Percentiles rank a stretch among this genome's conserved stretches.
These are phyloP conservation scores for Nanorana parkeri DNA, from an alignment of 2,113 vertebrate genomes.

Conservation along the genomic window DNA sequence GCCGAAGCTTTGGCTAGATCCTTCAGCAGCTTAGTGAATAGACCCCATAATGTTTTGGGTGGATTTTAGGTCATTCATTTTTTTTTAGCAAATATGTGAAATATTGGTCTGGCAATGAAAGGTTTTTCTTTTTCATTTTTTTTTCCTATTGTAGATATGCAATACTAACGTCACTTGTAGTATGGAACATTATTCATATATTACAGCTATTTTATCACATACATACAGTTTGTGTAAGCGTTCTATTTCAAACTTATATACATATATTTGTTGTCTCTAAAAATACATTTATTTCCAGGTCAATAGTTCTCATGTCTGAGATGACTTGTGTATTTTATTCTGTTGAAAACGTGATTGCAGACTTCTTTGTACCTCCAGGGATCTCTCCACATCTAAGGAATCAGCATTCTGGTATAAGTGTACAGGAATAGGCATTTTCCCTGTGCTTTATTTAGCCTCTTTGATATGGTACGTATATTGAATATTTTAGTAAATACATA, in stretches of 20 bases:
- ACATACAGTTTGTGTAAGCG: background rate
- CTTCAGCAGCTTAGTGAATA: too few relatives aligned
- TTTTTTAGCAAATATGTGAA: too few relatives aligned
- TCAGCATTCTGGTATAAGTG: constrained; percentile 26
- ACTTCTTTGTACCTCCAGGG: constrained; percentile 40
- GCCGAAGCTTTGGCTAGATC: too few relatives aligned
- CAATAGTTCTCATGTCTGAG: constrained; percentile 31
- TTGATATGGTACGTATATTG: background rate
- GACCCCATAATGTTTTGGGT: too few relatives aligned
- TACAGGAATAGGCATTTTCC: background rate
- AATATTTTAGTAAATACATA: constrained; percentile 2
- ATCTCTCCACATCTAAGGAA: constrained; percentile 24
- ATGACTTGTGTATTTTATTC: constrained; percentile 32
- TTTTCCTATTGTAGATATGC: background rate
- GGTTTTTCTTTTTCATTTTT: too few relatives aligned
- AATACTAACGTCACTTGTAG: background rate
- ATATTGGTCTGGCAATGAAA: too few relatives aligned
- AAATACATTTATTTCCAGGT: constrained; percentile 50
- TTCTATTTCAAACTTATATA: background rate
- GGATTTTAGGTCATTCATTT: too few relatives aligned
- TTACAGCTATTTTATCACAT: too few relatives aligned
- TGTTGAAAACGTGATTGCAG: constrained; percentile 29
- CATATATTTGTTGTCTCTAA: constrained; percentile 12
- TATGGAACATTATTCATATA: too few relatives aligned
- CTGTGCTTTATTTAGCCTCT: constrained; percentile 9